phyloP scores from a whole-genome alignment of 2,113 vertebrate species.

The Misgurnus mizolepis region DNA sequence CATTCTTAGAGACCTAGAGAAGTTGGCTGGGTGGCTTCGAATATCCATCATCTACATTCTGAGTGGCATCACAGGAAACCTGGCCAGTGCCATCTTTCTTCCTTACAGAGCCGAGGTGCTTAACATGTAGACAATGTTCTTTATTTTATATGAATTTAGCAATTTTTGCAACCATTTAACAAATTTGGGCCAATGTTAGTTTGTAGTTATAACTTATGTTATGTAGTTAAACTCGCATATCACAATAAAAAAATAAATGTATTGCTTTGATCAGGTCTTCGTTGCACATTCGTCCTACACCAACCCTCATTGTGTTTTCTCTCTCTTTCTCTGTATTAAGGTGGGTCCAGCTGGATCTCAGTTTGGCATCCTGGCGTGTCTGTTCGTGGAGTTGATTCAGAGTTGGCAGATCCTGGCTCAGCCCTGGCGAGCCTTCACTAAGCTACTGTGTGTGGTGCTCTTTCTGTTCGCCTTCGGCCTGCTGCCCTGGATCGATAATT shows the following conservation, averaged over 20 bases:
- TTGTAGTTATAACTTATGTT: no score
- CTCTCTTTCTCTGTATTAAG: conserved; percentile 66
- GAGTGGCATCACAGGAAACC: conserved; percentile 95
- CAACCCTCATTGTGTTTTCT: background rate
- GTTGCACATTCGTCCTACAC: background rate
- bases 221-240: no score
- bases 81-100: conserved; percentile 95
- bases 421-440: conserved; percentile 94
- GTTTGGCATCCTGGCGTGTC: conserved; percentile 97
- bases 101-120: conserved; percentile 96
- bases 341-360: conserved; percentile 97
- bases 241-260: no score
- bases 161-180: no score
- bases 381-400: conserved; percentile 98
- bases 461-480: conserved; percentile 96
- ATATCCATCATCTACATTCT: conserved; percentile 98
- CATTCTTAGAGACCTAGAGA: conserved; percentile 94
- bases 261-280: background rate
- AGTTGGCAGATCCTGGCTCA: conserved; percentile 98
- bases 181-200: no score
- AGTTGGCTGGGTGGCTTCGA: conserved; percentile 96
- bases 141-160: no score
- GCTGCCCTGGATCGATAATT: conserved; percentile 98
- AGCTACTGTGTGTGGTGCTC: conserved; percentile 93
- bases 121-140: background rate